Conservation (phyloP, 1,140 invertebrate species). For the Brevipalpus yothersi region DNA sequence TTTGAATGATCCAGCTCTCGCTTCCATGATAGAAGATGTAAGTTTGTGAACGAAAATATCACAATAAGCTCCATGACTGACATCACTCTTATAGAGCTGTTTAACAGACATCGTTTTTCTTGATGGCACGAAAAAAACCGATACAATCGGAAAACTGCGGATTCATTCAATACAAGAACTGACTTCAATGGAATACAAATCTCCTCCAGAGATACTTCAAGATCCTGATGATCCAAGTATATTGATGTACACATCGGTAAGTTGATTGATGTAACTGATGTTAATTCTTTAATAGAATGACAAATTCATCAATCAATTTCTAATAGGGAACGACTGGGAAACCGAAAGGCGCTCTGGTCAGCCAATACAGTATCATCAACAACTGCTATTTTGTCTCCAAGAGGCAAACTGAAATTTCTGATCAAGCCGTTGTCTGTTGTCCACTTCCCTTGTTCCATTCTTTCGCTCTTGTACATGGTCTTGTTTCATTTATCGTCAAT, state of each 20-base stretch:
- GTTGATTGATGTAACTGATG: background rate
- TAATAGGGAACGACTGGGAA: slow-evolving; percentile 46
- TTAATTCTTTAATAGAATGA: background rate
- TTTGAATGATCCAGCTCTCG: background rate
- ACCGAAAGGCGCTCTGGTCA: slow-evolving; percentile 62
- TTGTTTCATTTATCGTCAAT: slow-evolving; percentile 20
- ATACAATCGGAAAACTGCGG: background rate
- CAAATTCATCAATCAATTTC: background rate
- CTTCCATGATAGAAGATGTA: background rate
- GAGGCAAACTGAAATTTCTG: slow-evolving; percentile 24
- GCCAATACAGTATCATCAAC: slow-evolving; percentile 60
- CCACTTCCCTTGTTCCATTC: slow-evolving; percentile 83
- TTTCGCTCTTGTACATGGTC: slow-evolving; percentile 48
- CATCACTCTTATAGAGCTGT: background rate
- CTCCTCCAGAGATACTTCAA: background rate
- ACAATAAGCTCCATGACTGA: background rate
- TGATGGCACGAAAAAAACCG: background rate
- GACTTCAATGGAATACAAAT: background rate
- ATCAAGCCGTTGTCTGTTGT: slow-evolving; percentile 28
- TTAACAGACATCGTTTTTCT: background rate
- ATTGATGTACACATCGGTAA: slow-evolving; percentile 7
- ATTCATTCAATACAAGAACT: background rate
- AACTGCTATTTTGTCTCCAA: slow-evolving; percentile 42
- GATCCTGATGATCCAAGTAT: slow-evolving; percentile 4
- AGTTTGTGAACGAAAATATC: background rate